A percentile compares a stretch with the other conserved stretches of the same genome.
phyloP scores from a whole-genome alignment of 2,113 vertebrate genomes.

The Ginglymostoma cirratum region DNA sequence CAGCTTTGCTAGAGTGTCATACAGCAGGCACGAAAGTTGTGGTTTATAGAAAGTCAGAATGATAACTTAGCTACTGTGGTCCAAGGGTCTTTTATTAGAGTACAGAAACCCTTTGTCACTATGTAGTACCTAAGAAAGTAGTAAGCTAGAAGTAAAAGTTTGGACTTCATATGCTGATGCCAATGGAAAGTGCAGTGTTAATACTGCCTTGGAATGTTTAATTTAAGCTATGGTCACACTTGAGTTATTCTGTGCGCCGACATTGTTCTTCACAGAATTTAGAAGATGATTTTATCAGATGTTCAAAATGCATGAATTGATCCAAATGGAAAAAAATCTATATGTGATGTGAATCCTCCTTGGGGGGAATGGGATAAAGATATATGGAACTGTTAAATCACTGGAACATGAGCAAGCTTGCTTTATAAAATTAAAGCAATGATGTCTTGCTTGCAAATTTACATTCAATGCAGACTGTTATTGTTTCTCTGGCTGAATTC shows the following conservation, averaged over 20 bases:
- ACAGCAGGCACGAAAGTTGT: background rate
- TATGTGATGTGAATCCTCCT: background rate
- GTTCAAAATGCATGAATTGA: background rate
- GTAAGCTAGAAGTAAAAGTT: background rate
- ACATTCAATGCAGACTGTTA: too few relatives aligned
- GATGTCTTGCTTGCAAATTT: background rate
- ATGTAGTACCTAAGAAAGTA: background rate
- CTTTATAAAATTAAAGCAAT: background rate
- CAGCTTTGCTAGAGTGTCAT: background rate
- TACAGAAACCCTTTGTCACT: background rate
- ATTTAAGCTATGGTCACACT: background rate
- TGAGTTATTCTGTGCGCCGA: background rate
- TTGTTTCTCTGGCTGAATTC: too few relatives aligned
- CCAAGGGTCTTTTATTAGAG: background rate
- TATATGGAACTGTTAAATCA: background rate
- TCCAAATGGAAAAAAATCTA: background rate
- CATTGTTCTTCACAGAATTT: background rate
- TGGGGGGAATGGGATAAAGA: background rate
- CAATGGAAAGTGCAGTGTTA: background rate
- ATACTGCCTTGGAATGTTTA: background rate
- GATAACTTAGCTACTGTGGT: background rate
- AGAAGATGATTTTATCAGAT: background rate
- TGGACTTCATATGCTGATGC: background rate
- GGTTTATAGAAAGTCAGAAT: background rate
- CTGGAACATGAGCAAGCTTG: background rate